phyloP scores from a whole-genome alignment of 2,797 vertebrate genomes.

The Notolepis coatsorum region DNA sequence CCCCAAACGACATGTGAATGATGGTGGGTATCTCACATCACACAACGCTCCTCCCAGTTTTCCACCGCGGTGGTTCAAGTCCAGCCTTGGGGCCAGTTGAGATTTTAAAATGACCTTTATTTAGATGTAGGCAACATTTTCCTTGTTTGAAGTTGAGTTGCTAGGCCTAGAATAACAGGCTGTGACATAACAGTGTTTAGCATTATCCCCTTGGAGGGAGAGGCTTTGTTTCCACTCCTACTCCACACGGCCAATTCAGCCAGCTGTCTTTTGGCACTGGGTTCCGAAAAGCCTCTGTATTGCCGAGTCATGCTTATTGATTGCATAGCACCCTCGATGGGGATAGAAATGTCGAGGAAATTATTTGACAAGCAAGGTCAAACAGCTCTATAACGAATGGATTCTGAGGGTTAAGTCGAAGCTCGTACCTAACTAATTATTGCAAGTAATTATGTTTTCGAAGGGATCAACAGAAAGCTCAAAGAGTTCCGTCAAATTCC shows the following conservation, averaged over 20 bases:
- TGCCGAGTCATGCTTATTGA: constrained; percentile 58
- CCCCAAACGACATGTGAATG: constrained; percentile 30
- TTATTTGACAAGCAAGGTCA: constrained; percentile 44
- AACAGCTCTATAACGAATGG: too few relatives aligned
- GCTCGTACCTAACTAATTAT: too few relatives aligned
- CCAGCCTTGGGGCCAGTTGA: constrained; percentile 40
- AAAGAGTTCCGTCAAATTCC: too few relatives aligned
- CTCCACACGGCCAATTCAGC: constrained; percentile 31
- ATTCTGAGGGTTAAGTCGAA: too few relatives aligned
- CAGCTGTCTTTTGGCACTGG: constrained; percentile 16
- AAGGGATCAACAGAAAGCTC: too few relatives aligned
- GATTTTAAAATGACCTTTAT: constrained; percentile 29
- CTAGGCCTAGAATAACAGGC: constrained; percentile 53
- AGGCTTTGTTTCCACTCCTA: constrained; percentile 49
- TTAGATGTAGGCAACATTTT: constrained; percentile 31
- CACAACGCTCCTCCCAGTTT: constrained; percentile 22
- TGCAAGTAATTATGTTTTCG: too few relatives aligned
- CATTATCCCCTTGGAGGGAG: constrained; percentile 50
- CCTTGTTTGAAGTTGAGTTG: constrained; percentile 44
- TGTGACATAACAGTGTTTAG: constrained; percentile 58
- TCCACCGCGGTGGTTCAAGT: constrained; percentile 25
- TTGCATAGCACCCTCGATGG: constrained; percentile 27
- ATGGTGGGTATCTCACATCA: constrained; percentile 20
- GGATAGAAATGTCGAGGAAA: constrained; percentile 60
- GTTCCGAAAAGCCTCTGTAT: constrained; percentile 29